A percentile compares a stretch with the other conserved stretches of the same genome.
Evolutionary conservation across 2,797 vertebrate genomes (phyloP).

Genomic region (Chelonia mydas): DNA sequence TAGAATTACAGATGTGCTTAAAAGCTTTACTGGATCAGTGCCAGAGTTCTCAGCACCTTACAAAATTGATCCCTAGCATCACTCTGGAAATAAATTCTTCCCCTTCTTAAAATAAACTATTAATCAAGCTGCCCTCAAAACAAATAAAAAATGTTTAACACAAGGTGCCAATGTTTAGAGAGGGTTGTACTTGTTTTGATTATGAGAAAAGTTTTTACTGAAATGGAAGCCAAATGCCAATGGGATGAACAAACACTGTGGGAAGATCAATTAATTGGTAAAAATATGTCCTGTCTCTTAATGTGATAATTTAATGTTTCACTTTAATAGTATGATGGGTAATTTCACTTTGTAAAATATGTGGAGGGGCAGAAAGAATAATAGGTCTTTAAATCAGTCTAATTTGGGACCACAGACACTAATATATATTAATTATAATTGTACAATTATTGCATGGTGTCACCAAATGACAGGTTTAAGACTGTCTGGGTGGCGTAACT

Average conservation of each 20-base stretch:
- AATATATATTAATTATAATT: not conserved
- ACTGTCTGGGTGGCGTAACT: not conserved
- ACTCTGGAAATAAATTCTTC: not conserved
- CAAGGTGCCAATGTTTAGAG: fast-evolving
- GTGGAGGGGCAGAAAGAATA: not conserved
- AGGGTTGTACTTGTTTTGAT: not conserved
- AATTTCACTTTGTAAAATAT: not conserved
- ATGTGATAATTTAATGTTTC: not conserved
- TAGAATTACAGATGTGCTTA: not conserved
- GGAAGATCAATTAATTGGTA: not conserved
- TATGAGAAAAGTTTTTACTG: not conserved
- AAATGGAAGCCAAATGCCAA: not conserved
- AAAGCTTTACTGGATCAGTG: fast-evolving
- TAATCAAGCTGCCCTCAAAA: not conserved
- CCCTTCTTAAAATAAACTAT: not conserved
- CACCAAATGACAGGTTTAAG: not conserved
- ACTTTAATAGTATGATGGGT: not conserved
- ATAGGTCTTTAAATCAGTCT: not conserved
- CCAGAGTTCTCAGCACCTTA: not conserved
- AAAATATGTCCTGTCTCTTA: not conserved
- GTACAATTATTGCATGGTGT: not conserved
- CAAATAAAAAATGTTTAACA: not conserved
- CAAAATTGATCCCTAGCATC: not conserved
- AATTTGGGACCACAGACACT: not conserved
- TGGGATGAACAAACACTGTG: not conserved